phyloP scores from a whole-genome alignment of 2,113 vertebrate genomes.

The Elephas maximus region DNA sequence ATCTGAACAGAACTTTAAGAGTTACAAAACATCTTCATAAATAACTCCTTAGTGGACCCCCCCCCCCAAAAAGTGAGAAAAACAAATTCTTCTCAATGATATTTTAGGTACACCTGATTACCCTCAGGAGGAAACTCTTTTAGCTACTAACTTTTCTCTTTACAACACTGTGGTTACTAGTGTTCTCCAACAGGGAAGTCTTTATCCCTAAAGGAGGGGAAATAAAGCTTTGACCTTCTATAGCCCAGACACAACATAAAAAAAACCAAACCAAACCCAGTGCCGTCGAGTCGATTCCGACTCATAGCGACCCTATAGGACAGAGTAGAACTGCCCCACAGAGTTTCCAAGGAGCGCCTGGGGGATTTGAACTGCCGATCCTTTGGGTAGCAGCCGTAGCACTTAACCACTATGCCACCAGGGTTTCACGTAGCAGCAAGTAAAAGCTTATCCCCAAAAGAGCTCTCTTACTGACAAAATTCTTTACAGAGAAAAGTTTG shows the following conservation, averaged over 20 bases:
- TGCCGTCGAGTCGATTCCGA: too few relatives aligned
- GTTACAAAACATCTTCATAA: slow-evolving; percentile 12
- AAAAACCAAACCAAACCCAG: too few relatives aligned
- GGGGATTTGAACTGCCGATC: too few relatives aligned
- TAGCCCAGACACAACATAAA: background rate
- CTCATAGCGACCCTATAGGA: too few relatives aligned
- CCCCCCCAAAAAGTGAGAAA: background rate
- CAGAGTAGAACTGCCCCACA: too few relatives aligned
- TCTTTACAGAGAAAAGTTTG: background rate
- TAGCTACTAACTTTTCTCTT: background rate
- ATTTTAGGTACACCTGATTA: background rate
- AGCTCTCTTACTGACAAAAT: slow-evolving; percentile 44
- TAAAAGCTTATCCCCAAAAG: background rate
- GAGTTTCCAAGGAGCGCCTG: too few relatives aligned
- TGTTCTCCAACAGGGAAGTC: background rate
- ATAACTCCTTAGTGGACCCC: background rate
- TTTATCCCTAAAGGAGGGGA: background rate
- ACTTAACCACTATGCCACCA: too few relatives aligned
- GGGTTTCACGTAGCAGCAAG: background rate
- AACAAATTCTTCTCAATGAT: background rate
- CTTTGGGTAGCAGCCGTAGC: too few relatives aligned
- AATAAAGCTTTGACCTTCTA: slow-evolving; percentile 16
- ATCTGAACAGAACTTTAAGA: background rate
- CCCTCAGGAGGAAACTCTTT: slow-evolving; percentile 16
- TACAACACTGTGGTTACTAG: background rate